Evolutionary conservation across 2,888 invertebrate species (phyloP), one percentile per base, ranked within the genome.

Genomic region (Eilema sororculum): DNA sequence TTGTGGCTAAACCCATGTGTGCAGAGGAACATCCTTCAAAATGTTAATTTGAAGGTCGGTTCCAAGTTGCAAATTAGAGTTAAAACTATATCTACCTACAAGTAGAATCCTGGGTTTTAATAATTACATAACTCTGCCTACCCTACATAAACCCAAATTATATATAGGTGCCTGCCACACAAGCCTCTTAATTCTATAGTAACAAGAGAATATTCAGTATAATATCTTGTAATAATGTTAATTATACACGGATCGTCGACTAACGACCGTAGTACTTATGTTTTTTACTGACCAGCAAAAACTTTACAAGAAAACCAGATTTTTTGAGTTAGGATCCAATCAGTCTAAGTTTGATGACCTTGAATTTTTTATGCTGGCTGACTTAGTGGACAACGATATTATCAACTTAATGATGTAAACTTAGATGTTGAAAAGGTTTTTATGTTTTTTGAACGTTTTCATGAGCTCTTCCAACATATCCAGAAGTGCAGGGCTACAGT

Each of bases 321-420:
- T 64, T 58, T 58, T 58, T 28, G 13, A 28, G 16, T 28, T 13
- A 58, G 58, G 25, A 28, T 16, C 58, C 24, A 58, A 25, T 58
- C 25, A 12, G 28, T 64, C 28, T n/a, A 52, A 52, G 64, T 64
- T 52, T 64, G 52, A 52, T 52, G 64, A 64, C 52, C 52, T 22
- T 52, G 52, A 64, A 25, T 12, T 30, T 64, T 64, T 64, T 52
- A n/a, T 28, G 0, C 28, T 24, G 6, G 0, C 16, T 8, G 24
- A n/a, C 52, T 52, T 52, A 20, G 3, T 13, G 3, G 58, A 24
- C 58, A 58, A 58, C 25, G 16, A 24, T 16, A 25, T 46, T 20
- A 46, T 20, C n/a, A 52, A 16, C 4, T 13, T 4, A 16, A 3
- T 16, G 9, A n/a, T n/a, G n/a, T n/a, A n/a, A n/a, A n/a, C n/a